Evolutionary conservation across 2,113 vertebrate species (phyloP).

Genomic region (Melanocharis versteri): DNA sequence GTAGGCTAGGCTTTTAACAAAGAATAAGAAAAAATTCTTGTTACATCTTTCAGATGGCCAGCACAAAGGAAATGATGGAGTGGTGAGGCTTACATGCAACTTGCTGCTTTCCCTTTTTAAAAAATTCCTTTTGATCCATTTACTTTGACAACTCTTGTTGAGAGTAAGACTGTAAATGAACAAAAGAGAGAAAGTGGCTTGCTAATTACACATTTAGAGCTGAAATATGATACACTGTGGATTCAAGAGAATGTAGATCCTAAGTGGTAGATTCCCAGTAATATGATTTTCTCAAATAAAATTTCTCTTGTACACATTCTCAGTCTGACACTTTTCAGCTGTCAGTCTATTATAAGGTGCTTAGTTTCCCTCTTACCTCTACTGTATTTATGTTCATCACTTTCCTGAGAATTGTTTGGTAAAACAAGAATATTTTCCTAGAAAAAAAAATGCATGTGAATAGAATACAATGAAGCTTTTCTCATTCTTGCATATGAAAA

Average conservation of each 20-base stretch:
- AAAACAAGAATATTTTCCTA: neutral
- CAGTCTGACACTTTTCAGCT: neutral
- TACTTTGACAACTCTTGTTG: neutral
- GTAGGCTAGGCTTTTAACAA: neutral
- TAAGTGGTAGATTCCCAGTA: neutral
- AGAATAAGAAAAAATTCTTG: neutral
- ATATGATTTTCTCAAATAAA: neutral
- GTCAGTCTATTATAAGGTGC: neutral
- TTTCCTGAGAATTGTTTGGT: neutral
- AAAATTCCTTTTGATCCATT: neutral
- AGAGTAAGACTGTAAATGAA: neutral
- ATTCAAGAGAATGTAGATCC: neutral
- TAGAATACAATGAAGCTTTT: neutral
- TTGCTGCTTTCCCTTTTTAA: neutral
- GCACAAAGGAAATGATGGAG: neutral
- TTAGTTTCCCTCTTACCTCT: neutral
- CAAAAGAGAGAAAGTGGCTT: neutral
- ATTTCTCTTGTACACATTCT: neutral
- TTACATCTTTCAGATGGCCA: neutral
- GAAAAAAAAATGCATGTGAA: neutral
- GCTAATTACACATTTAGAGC: neutral
- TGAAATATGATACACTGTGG: neutral
- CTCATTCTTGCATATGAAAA: neutral
- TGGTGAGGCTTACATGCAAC: neutral
- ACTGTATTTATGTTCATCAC: neutral